Conservation (phyloP, 2,113 vertebrate species). For the Phyllostomus hastatus region DNA sequence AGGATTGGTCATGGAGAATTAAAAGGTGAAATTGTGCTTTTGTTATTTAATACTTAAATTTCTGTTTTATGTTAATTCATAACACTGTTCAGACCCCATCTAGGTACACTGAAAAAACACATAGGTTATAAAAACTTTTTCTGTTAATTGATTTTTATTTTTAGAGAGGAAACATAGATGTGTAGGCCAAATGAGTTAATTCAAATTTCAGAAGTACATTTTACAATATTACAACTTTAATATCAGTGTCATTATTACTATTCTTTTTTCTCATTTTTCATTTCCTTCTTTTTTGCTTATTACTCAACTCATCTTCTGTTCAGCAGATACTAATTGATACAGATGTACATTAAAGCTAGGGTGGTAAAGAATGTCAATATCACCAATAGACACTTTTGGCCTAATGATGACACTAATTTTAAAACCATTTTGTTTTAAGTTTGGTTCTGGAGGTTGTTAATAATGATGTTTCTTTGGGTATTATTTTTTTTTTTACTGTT, state of each 20-base stretch:
- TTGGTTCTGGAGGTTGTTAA: background rate
- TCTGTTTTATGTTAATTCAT: slow-evolving; percentile 8
- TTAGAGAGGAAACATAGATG: background rate
- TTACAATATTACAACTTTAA: background rate
- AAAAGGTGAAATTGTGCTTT: slow-evolving; percentile 86
- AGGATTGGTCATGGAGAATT: slow-evolving; percentile 97
- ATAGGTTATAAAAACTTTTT: background rate
- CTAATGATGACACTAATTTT: slow-evolving; percentile 10
- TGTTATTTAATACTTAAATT: background rate
- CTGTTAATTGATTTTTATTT: background rate
- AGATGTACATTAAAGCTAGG: background rate
- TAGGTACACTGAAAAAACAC: slow-evolving; percentile 3
- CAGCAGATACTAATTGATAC: background rate
- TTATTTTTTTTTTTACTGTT: background rate
- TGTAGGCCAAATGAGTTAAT: background rate
- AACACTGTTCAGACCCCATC: background rate
- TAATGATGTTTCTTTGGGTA: slow-evolving; percentile 11
- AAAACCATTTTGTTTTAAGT: slow-evolving; percentile 3
- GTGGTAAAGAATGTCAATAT: background rate
- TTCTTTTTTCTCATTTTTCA: background rate
- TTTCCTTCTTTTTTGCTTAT: background rate
- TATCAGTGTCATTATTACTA: background rate
- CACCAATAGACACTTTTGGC: background rate
- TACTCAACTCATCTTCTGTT: background rate
- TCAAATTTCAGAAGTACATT: background rate